Base-by-base conservation (phyloP, 2,797 vertebrate genomes). In the Phoebastria nigripes region DNA sequence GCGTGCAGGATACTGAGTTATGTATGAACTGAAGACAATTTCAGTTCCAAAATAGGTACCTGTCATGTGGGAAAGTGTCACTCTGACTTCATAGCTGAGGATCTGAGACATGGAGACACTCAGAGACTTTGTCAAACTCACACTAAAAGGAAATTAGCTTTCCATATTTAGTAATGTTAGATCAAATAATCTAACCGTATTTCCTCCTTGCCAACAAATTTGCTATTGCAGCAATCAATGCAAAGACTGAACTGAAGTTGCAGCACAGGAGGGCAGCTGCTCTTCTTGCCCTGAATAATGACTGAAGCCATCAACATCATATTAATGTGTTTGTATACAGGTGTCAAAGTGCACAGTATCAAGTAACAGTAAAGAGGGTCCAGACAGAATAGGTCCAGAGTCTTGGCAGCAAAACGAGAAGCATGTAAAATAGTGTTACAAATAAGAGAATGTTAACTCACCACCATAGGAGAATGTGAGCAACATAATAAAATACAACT, bases 401-500 rank as follows among this genome's bases (percentile, higher is more conserved):
- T 26, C n/a, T 41, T 46, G 39, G 47, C 44, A 84, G 26, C 41
- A 46, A 85, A 93, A 61, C 0, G 7, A 85, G 58, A 78, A 37
- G 6, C 37, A 28, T 3, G 5, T 24, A 63, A 66, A 94, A 25
- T 1, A 71, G 14, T 15, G 21, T 25, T 67, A 79, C 28, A 82
- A 73, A 51, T 17, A 28, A 37, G 11, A 72, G 16, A 70, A 74
- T 37, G 17, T 52, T 79, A 90, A 79, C 49, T 22, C 25, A 33
- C 17, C 20, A 62, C 24, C 25, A 28, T 3, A 62, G n/a, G 11
- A 89, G 49, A 59, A 76, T 7, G 15, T 58, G 33, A 94, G 35
- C 33, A 71, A 79, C 25, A 4, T 1, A 11, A 0, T 33, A 72
- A 83, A 29, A 49, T 33, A 25, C 0, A 0, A 47, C 17, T 61